These are phyloP conservation scores for Entomobrya multifasciata DNA, from an alignment of 2,888 invertebrate genomes.

Conservation along the genomic window DNA sequence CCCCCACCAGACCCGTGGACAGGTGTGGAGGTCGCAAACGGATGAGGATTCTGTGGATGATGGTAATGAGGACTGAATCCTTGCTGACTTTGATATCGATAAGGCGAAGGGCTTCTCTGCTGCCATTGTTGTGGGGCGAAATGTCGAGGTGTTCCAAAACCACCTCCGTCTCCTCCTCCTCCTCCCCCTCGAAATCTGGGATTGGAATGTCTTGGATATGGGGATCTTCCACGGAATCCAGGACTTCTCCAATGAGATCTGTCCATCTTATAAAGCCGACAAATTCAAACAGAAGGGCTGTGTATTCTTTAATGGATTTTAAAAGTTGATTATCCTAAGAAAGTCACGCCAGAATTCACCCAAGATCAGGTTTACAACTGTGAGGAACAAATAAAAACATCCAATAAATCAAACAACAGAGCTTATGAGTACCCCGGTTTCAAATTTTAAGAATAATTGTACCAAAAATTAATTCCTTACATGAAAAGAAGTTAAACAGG, in stretches of 20 bases:
- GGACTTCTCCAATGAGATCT: constrained; percentile 56
- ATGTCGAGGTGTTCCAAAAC: constrained; percentile 9
- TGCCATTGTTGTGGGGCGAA: constrained; percentile 57
- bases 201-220: constrained; percentile 39
- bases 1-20: constrained; percentile 42
- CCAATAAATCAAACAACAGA: too few relatives aligned
- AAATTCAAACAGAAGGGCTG: too few relatives aligned
- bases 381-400: too few relatives aligned
- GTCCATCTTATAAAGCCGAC: constrained; percentile 39
- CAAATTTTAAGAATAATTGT: too few relatives aligned
- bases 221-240: constrained; percentile 48
- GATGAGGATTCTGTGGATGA: constrained; percentile 1
- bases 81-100: constrained; percentile 38
- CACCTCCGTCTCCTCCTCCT: constrained; percentile 35
- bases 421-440: too few relatives aligned
- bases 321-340: too few relatives aligned
- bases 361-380: too few relatives aligned
- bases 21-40: constrained; percentile 52
- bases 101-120: constrained; percentile 55
- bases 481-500: too few relatives aligned
- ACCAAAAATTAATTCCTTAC: too few relatives aligned
- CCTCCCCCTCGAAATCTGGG: constrained; percentile 60
- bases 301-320: too few relatives aligned
- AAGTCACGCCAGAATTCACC: too few relatives aligned
- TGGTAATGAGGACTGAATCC: constrained; percentile 30